Percentiles rank a stretch among this genome's conserved stretches.
phyloP scores from a whole-genome alignment of 2,113 vertebrate genomes.

The Polypterus senegalus region DNA sequence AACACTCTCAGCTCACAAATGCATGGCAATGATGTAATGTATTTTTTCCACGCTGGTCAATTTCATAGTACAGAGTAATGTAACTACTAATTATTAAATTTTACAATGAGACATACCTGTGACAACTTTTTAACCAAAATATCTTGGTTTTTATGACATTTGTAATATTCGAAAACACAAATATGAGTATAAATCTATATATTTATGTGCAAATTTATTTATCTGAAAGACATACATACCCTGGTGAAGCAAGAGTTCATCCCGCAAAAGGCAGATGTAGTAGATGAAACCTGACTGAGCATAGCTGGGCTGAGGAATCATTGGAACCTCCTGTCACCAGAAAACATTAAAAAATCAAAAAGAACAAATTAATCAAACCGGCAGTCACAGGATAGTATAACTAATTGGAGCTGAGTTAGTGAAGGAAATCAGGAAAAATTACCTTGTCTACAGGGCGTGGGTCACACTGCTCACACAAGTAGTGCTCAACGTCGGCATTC shows the following conservation, averaged over 20 bases:
- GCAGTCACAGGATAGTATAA: no score
- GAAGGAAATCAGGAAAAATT: conserved; percentile 17
- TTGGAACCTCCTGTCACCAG: conserved; percentile 79
- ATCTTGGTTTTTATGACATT: no score
- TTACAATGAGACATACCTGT: no score
- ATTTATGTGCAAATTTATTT: no score
- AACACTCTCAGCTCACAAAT: no score
- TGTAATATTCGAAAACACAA: not conserved
- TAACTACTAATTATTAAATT: no score
- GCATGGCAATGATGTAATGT: no score
- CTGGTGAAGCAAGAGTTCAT: conserved; percentile 88
- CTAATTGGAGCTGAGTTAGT: not conserved
- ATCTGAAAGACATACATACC: conserved; percentile 38
- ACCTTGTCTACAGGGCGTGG: conserved; percentile 78
- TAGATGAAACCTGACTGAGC: conserved; percentile 87
- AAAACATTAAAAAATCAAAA: conserved; percentile 5
- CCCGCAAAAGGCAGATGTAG: conserved; percentile 87
- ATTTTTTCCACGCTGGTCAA: no score
- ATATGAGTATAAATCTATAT: not conserved
- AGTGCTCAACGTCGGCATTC: conserved; percentile 85
- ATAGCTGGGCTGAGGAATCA: conserved; percentile 90
- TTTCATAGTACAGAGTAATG: no score
- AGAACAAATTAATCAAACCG: not conserved
- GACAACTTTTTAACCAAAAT: no score
- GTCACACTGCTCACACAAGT: conserved; percentile 91